Evolutionary conservation across 2,113 vertebrate genomes (phyloP).

Genomic region (Myrmecobius fasciatus): DNA sequence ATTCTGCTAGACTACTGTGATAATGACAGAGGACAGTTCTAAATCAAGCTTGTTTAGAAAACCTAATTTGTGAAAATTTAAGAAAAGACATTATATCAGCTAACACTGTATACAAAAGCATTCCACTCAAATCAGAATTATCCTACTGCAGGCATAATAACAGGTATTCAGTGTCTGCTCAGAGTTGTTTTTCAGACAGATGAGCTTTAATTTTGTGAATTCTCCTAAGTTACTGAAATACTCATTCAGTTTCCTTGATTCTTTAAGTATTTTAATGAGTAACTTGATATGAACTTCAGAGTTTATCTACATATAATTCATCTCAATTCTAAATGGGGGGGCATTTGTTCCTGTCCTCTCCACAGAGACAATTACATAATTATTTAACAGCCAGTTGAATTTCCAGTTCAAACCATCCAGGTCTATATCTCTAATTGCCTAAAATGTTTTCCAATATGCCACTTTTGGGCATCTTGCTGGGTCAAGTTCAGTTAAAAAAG

Average conservation of each 20-base stretch:
- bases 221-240: constrained; percentile 59
- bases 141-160: constrained; percentile 73
- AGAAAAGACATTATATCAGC: constrained; percentile 55
- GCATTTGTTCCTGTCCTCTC: constrained; percentile 55
- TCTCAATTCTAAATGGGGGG: constrained; percentile 61
- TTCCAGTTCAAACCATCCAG: constrained; percentile 66
- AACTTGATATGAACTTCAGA: constrained; percentile 70
- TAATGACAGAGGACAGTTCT: constrained; percentile 71
- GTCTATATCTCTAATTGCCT: constrained; percentile 65
- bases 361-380: constrained; percentile 74
- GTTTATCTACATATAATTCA: constrained; percentile 70
- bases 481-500: constrained; percentile 71
- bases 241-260: constrained; percentile 60
- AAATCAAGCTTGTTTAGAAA: constrained; percentile 76
- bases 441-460: constrained; percentile 64
- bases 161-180: constrained; percentile 70
- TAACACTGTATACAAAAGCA: constrained; percentile 66
- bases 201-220: constrained; percentile 77
- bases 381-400: constrained; percentile 77
- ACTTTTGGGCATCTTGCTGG: constrained; percentile 67
- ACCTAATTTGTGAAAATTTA: constrained; percentile 77
- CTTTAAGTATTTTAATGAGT: constrained; percentile 70
- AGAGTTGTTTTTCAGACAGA: constrained; percentile 73
- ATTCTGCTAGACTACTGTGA: constrained; percentile 51
- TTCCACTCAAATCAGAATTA: constrained; percentile 76